Conservation (phyloP, 2,888 invertebrate genomes). For the Rhagophthalmus giganteus region DNA sequence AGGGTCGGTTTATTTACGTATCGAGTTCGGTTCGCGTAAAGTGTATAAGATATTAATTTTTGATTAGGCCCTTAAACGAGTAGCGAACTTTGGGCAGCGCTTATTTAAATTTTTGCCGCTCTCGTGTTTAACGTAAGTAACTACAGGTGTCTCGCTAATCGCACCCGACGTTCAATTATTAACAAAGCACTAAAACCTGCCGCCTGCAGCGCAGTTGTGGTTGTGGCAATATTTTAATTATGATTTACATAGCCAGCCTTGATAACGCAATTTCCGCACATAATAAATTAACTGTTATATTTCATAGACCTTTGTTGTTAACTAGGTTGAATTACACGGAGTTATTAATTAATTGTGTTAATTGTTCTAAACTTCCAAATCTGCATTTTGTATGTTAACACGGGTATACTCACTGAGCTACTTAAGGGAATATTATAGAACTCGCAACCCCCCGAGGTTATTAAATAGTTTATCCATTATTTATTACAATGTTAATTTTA, state of each 20-base stretch:
- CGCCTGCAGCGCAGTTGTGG: conserved; percentile 46
- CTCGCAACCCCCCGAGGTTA: not conserved
- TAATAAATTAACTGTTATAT: conserved; percentile 49
- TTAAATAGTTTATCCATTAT: not conserved
- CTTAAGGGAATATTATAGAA: conserved; percentile 3
- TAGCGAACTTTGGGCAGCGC: too few relatives aligned
- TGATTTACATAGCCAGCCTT: conserved; percentile 50
- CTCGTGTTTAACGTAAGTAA: conserved; percentile 32
- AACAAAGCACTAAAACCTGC: conserved; percentile 49
- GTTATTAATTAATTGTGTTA: conserved; percentile 44
- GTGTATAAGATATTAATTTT: too few relatives aligned
- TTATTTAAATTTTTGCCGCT: conserved; percentile 50
- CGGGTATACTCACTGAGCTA: conserved; percentile 1
- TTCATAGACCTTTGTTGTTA: conserved; percentile 34
- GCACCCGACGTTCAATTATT: conserved; percentile 54
- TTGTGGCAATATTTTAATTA: conserved; percentile 52
- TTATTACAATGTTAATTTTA: not conserved
- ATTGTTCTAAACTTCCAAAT: conserved; percentile 27
- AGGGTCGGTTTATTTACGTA: too few relatives aligned
- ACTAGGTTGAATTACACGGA: conserved; percentile 38
- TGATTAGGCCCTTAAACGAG: too few relatives aligned
- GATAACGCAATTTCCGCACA: conserved; percentile 49
- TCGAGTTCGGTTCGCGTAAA: too few relatives aligned
- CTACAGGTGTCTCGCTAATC: conserved; percentile 51
- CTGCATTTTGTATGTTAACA: conserved; percentile 14